These are phyloP conservation scores for Neosalanx taihuensis DNA, from an alignment of 2,797 vertebrate genomes.

Conservation along the genomic window DNA sequence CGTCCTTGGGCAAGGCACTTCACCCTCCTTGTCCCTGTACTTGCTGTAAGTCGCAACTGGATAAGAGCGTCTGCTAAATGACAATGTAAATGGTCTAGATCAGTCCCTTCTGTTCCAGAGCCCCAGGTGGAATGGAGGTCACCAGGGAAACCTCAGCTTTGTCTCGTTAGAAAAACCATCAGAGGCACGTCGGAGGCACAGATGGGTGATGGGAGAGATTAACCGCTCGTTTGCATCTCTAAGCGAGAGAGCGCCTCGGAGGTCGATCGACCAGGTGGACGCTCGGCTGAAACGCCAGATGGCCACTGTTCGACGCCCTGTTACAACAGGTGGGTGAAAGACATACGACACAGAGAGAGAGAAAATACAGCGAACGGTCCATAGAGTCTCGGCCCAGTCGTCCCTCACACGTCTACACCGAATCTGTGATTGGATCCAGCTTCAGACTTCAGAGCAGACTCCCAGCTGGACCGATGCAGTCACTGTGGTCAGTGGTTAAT, in stretches of 20 bases:
- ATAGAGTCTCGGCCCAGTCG: not conserved
- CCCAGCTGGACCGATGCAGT: slow-evolving; percentile 41
- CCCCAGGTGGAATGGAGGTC: slow-evolving; percentile 19
- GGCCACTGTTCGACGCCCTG: too few relatives aligned
- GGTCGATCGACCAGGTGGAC: too few relatives aligned
- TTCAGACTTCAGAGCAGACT: slow-evolving; percentile 21
- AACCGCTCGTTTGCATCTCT: slow-evolving; percentile 22
- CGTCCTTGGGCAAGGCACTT: too few relatives aligned
- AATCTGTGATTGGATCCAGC: slow-evolving; percentile 1
- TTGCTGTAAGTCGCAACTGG: too few relatives aligned
- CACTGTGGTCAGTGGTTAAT: slow-evolving; percentile 33
- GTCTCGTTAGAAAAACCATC: slow-evolving; percentile 24
- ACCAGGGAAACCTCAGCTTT: slow-evolving; percentile 18
- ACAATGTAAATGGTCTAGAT: slow-evolving; percentile 21
- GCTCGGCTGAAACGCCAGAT: not conserved
- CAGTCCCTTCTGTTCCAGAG: slow-evolving; percentile 9
- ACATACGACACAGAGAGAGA: not conserved
- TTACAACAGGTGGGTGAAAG: not conserved
- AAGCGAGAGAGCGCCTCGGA: too few relatives aligned
- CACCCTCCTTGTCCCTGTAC: too few relatives aligned
- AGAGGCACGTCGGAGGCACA: slow-evolving; percentile 16
- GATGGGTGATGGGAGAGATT: slow-evolving; percentile 25
- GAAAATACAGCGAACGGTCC: not conserved
- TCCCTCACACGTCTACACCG: not conserved
- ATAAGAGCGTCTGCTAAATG: too few relatives aligned